Base-by-base conservation (phyloP, 2,797 vertebrate genomes). In the Onychomys torridus region DNA sequence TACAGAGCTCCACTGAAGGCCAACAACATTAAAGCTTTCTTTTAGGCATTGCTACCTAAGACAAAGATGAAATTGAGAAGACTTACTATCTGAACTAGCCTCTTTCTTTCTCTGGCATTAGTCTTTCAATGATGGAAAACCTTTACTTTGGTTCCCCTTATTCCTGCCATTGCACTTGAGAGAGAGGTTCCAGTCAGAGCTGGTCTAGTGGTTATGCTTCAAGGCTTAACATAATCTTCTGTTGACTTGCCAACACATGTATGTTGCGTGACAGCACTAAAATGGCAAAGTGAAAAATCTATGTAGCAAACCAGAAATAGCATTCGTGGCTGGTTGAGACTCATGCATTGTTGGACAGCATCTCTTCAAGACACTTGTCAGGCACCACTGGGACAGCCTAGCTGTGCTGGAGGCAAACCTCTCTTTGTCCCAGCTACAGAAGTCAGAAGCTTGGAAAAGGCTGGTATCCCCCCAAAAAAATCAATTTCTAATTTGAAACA, bases 401-500 rank as follows among this genome's bases (percentile, higher is more conserved):
- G 92, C 96, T 59, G 93, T 98, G 93, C 94, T 96, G 97, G 97
- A 98, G 98, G 98, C 98, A 98, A 98, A 98, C 98, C 98, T 98
- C 97, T 98, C 98, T 97, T 76, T 77, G 97, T 97, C 97, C 97
- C 96, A 97, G 98, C 97, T 97, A 98, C 97, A 98, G 98, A 98
- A 98, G 98, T 98, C 93, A 37, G 97, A 98, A 98, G 98, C 96
- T 98, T 98, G 96, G 97, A 98, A 98, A 98, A 97, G 98, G 98
- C 98, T 98, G 96, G 96, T 98, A 98, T 98, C 98, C 98, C 5
- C 25, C n/a, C 97, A 98, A 98, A 99, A 99, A 99, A 99, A 99
- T 99, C 98, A 99, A 99, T 99, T 99, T 99, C 98, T 99, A 98
- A 99, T 99, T 99, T 99, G 98, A 99, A 98, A 98, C 98, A 98